Conservation (phyloP, 2,113 vertebrate species). For the Antigone vipio region DNA sequence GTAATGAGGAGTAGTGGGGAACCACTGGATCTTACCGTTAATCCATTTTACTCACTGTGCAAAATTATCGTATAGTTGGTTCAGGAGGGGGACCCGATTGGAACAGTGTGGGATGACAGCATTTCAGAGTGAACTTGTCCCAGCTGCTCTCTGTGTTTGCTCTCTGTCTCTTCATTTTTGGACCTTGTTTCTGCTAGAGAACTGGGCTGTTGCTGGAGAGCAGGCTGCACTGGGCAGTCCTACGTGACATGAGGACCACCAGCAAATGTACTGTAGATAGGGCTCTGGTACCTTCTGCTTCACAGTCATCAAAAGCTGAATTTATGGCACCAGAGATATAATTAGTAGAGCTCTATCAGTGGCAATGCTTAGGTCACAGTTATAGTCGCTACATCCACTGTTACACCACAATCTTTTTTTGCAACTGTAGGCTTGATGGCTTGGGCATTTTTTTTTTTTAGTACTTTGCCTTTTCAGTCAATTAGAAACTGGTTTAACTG, state of each 20-base stretch:
- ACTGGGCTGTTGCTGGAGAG: background rate
- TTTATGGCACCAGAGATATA: background rate
- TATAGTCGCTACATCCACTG: rapidly evolving
- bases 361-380: background rate
- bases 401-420: background rate
- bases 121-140: background rate
- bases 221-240: background rate
- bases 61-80: background rate
- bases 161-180: background rate
- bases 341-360: background rate
- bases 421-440: background rate
- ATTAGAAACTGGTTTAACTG: background rate
- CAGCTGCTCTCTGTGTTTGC: background rate
- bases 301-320: background rate
- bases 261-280: background rate
- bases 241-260: rapidly evolving
- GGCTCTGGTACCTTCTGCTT: background rate
- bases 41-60: background rate
- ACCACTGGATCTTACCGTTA: background rate
- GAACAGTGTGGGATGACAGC: background rate
- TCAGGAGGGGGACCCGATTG: background rate
- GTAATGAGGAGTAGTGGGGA: background rate
- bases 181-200: background rate
- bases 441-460: background rate
- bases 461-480: background rate